Evolutionary conservation across 2,888 invertebrate species (phyloP).

Genomic region (Uropetala carovei): DNA sequence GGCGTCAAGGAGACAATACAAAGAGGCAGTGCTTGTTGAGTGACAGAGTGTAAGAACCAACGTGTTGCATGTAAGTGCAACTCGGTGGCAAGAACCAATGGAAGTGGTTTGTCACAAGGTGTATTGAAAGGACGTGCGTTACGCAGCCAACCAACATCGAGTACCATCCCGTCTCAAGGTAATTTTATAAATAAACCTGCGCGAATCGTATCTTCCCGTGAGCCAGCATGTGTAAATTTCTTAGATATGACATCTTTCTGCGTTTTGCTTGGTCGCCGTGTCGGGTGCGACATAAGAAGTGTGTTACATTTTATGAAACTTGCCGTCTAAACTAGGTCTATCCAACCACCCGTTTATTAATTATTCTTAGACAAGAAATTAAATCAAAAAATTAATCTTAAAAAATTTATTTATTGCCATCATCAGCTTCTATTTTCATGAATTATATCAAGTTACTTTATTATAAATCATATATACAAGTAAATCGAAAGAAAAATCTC

Average conservation of each 20-base stretch:
- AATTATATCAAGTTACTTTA: too few species aligned
- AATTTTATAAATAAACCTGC: constrained; percentile 15
- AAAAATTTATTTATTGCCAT: too few species aligned
- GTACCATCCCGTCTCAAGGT: neutral
- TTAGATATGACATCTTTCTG: neutral
- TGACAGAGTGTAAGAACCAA: constrained; percentile 51
- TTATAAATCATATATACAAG: too few species aligned
- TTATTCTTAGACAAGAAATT: too few species aligned
- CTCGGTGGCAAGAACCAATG: constrained; percentile 54
- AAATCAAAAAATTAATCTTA: too few species aligned
- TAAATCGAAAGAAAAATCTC: too few species aligned
- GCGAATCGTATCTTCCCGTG: neutral
- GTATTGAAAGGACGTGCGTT: constrained; percentile 37
- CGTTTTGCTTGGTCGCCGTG: neutral
- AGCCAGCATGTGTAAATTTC: neutral
- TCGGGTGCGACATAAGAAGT: neutral
- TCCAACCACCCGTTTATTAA: too few species aligned
- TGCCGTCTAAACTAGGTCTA: too few species aligned
- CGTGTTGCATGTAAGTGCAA: constrained; percentile 58
- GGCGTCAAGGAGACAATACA: constrained; percentile 58
- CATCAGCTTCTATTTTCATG: too few species aligned
- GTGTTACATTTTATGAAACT: too few species aligned
- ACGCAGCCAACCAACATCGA: constrained; percentile 47
- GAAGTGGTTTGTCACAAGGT: constrained; percentile 32
- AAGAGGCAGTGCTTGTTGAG: constrained; percentile 60